Percentiles rank a stretch among this genome's conserved stretches.
Conservation (phyloP, 2,888 invertebrate species). For the Thumatha senex region DNA sequence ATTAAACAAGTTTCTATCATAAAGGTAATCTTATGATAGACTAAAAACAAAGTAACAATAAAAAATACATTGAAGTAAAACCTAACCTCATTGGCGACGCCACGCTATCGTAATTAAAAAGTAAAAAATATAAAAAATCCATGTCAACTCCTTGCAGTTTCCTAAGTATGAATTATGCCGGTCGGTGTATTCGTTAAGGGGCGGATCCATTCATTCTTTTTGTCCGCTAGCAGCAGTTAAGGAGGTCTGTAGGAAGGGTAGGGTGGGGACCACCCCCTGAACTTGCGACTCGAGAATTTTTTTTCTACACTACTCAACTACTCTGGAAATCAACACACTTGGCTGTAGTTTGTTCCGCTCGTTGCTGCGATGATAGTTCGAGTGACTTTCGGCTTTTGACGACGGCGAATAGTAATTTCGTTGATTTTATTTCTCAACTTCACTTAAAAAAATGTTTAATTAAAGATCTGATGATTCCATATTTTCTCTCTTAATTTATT, state of each 20-base stretch:
- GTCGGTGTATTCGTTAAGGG: slow-evolving; percentile 83
- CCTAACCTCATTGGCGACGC: slow-evolving; percentile 47
- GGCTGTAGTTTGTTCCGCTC: slow-evolving; percentile 77
- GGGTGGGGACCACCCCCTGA: slow-evolving; percentile 49
- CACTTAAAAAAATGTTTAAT: slow-evolving; percentile 25
- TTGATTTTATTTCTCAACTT: slow-evolving; percentile 40
- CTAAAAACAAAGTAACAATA: slow-evolving; percentile 19
- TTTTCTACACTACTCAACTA: slow-evolving; percentile 77
- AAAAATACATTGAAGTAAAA: slow-evolving; percentile 28
- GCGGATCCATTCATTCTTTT: slow-evolving; percentile 84
- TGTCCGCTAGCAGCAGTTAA: slow-evolving; percentile 80
- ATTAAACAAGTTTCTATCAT: too few species aligned
- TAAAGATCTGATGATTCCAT: slow-evolving; percentile 9
- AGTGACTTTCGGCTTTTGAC: slow-evolving; percentile 65
- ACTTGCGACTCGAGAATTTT: slow-evolving; percentile 81
- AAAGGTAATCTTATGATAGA: too few species aligned
- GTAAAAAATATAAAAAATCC: slow-evolving; percentile 53
- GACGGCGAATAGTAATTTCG: slow-evolving; percentile 57
- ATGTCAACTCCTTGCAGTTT: slow-evolving; percentile 80
- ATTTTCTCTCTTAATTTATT: slow-evolving; percentile 1
- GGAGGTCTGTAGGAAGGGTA: slow-evolving; percentile 70
- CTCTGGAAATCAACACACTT: slow-evolving; percentile 82
- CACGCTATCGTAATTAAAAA: slow-evolving; percentile 52
- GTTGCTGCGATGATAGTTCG: slow-evolving; percentile 74
- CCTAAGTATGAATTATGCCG: slow-evolving; percentile 83